Evolutionary conservation across 2,113 vertebrate genomes (phyloP).

Genomic region (Amphilophus citrinellus): DNA sequence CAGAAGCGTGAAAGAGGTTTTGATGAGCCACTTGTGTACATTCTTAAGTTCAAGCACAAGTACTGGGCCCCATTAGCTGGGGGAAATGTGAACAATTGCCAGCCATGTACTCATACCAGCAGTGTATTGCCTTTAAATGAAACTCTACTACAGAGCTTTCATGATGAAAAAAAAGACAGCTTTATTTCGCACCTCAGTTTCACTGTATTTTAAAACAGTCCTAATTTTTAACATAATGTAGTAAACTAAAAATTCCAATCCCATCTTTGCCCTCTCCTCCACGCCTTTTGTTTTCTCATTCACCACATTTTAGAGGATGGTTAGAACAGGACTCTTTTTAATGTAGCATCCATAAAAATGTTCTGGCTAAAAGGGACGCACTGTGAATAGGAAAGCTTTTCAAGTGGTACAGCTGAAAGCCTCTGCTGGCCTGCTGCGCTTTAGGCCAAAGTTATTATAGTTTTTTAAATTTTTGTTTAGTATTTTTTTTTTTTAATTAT

Average conservation of each 20-base stretch:
- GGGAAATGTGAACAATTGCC: slow-evolving; percentile 54
- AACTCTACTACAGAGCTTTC: slow-evolving; percentile 1
- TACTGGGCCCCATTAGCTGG: slow-evolving; percentile 29
- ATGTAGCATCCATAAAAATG: slow-evolving; percentile 32
- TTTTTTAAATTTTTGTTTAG: not conserved
- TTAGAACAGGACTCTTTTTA: slow-evolving; percentile 12
- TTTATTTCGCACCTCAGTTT: slow-evolving; percentile 11
- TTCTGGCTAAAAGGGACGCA: slow-evolving; percentile 24
- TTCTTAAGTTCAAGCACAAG: slow-evolving; percentile 41
- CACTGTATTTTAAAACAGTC: not conserved
- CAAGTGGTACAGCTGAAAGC: slow-evolving; percentile 45
- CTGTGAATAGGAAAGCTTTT: slow-evolving; percentile 33
- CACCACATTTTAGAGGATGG: not conserved
- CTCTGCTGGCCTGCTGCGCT: slow-evolving; percentile 1
- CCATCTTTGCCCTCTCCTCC: not conserved
- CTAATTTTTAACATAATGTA: not conserved
- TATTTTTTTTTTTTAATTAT: too few species aligned
- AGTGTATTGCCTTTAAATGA: slow-evolving; percentile 20
- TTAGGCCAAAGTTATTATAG: not conserved
- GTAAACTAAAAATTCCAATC: not conserved
- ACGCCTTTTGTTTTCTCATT: not conserved
- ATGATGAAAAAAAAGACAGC: not conserved
- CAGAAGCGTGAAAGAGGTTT: slow-evolving; percentile 53
- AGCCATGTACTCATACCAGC: slow-evolving; percentile 32
- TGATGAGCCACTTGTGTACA: slow-evolving; percentile 50